Conservation (phyloP, 1,140 invertebrate species). For the Lethrus apterus region DNA sequence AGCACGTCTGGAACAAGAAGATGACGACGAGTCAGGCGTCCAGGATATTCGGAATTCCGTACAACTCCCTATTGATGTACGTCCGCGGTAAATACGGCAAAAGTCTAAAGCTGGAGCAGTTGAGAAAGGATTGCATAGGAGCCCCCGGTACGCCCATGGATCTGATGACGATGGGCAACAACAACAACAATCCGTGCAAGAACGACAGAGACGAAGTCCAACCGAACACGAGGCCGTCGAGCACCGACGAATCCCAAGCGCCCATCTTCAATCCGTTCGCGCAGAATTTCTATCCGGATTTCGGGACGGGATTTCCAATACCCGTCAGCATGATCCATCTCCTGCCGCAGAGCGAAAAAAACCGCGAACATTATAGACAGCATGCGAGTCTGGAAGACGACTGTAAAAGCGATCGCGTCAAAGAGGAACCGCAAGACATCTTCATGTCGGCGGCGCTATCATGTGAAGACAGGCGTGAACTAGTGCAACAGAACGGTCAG, state of each 20-base stretch:
- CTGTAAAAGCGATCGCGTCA: slow-evolving; percentile 55
- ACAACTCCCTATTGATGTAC: slow-evolving; percentile 87
- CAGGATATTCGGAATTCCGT: slow-evolving; percentile 81
- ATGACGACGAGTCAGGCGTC: slow-evolving; percentile 91
- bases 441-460: slow-evolving; percentile 48
- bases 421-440: slow-evolving; percentile 52
- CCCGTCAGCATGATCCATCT: slow-evolving; percentile 77
- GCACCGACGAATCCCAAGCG: slow-evolving; percentile 50
- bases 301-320: slow-evolving; percentile 67
- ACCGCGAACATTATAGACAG: slow-evolving; percentile 48
- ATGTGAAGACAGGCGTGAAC: slow-evolving; percentile 48
- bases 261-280: slow-evolving; percentile 64
- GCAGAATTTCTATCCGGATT: slow-evolving; percentile 73
- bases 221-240: slow-evolving; percentile 49
- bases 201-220: slow-evolving; percentile 33
- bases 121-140: slow-evolving; percentile 78
- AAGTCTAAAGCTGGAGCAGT: slow-evolving; percentile 76
- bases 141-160: slow-evolving; percentile 54
- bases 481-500: slow-evolving; percentile 59
- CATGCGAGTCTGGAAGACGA: slow-evolving; percentile 52
- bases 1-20: slow-evolving; percentile 88
- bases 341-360: slow-evolving; percentile 67
- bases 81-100: slow-evolving; percentile 88
- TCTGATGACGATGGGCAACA: slow-evolving; percentile 58
- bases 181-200: slow-evolving; percentile 58